These are phyloP conservation scores for Pomatostomus ruficeps DNA, from an alignment of 2,113 vertebrate species.

Conservation along the genomic window DNA sequence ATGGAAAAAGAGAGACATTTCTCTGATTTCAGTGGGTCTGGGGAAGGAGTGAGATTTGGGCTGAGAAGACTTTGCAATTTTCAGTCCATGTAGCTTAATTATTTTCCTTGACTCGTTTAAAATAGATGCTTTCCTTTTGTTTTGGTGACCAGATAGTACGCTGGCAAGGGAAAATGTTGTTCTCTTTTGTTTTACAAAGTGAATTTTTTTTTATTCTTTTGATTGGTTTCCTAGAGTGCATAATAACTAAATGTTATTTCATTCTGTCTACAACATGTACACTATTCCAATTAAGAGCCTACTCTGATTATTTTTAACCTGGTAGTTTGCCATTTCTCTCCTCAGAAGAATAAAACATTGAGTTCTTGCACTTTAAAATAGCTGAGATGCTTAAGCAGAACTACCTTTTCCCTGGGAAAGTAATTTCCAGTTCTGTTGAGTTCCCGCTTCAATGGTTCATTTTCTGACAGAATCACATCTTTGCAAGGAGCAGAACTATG, in stretches of 20 bases:
- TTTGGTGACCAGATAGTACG: neutral
- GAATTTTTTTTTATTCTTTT: neutral
- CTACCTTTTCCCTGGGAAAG: conserved; percentile 53
- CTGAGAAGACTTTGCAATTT: neutral
- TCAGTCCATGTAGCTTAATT: neutral
- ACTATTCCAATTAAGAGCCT: neutral
- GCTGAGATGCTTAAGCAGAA: conserved; percentile 30
- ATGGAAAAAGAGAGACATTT: neutral
- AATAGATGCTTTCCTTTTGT: neutral
- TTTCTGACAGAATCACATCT: conserved; percentile 60
- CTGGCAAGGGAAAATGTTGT: neutral
- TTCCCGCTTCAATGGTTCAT: conserved; percentile 57
- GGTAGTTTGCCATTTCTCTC: neutral
- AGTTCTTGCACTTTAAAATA: conserved; percentile 36
- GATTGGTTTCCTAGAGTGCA: neutral
- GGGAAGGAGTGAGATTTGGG: neutral
- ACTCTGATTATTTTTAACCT: conserved; percentile 17
- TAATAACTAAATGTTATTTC: conserved; percentile 7
- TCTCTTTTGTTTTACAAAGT: neutral
- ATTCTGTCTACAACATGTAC: neutral
- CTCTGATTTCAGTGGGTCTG: neutral
- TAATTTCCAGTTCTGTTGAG: conserved; percentile 59
- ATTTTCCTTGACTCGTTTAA: conserved; percentile 9
- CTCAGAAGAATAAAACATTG: neutral
- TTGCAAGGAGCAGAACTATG: conserved; percentile 27